Conservation (phyloP, 2,797 vertebrate species). For the Nyctalus aviator region DNA sequence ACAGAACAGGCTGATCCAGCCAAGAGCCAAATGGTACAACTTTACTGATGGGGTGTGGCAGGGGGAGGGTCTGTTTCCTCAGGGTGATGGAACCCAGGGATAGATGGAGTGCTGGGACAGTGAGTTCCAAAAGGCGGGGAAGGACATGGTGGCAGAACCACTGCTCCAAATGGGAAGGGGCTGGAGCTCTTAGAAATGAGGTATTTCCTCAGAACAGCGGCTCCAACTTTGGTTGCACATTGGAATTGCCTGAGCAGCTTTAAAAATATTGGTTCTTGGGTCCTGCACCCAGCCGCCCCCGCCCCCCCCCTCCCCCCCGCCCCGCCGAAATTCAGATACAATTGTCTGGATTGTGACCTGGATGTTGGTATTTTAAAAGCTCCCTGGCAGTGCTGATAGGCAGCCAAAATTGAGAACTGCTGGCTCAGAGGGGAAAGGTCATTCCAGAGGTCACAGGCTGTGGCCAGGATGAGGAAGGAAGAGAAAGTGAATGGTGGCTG, state of each 20-base stretch:
- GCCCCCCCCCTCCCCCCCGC: fast-evolving
- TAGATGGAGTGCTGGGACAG: not conserved
- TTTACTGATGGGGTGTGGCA: fast-evolving
- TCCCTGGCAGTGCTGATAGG: not conserved
- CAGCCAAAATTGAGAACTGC: not conserved
- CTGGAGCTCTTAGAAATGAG: not conserved
- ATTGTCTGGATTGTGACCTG: not conserved
- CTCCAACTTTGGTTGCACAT: not conserved
- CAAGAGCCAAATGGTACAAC: not conserved
- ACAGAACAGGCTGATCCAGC: not conserved
- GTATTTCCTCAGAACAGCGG: not conserved
- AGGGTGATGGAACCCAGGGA: not conserved
- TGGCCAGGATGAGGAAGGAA: not conserved
- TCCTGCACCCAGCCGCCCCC: too few species aligned
- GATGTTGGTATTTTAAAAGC: not conserved
- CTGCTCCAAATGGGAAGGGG: fast-evolving
- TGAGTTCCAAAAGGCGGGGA: not conserved
- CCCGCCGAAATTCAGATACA: not conserved
- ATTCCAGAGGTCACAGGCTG: not conserved
- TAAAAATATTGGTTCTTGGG: not conserved
- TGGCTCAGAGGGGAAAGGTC: not conserved
- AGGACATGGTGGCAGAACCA: fast-evolving
- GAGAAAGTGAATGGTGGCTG: too few species aligned
- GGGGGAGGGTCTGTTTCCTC: not conserved
- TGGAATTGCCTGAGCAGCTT: not conserved